Base-by-base conservation (phyloP, 2,888 invertebrate genomes). In the Beris morrisii region DNA sequence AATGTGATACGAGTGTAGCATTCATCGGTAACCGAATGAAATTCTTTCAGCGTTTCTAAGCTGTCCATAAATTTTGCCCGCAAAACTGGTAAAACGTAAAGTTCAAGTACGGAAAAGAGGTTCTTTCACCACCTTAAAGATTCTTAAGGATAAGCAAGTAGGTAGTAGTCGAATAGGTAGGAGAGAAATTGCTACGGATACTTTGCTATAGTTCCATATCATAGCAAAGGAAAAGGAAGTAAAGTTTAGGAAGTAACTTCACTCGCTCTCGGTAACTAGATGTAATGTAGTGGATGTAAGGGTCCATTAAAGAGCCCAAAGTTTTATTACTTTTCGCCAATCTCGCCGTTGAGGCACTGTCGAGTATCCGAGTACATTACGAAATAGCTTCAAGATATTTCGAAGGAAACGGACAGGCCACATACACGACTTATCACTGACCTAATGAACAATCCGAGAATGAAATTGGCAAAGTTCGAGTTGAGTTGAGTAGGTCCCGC, bases 261-360 rank as follows among this genome's bases (percentile, higher is more conserved):
- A 38, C 61, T 52, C 38, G 22, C 22, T 61, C 38, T 61, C 54
- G 52, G 54, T 64, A 64, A 64, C 64, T 44, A 28, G 44, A 54
- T 53, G 22, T 64, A 64, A 64, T 64, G 53, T 54, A 31, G 64
- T 31, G 64, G n/a, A 64, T 31, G 54, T 44, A 64, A 64, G 31
- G 45, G 50, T 22, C 64, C 38, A 64, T 64, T 54, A 64, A 32
- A 22, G 45, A 44, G 46, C 54, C 54, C 30, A 53, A 64, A 64
- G 54, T 64, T 64, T 64, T 54, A 64, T 64, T 64, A 64, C 61
- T 38, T 38, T 13, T 52, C n/a, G 53, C 46, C 61, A 61, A 61
- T 61, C 52, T 61, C 43, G 50, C 9, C 38, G 38, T n/a, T n/a
- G n/a, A n/a, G n/a, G 5, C 9, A 5, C 38, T 38, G 38, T 3